Evolutionary conservation across 2,888 invertebrate species (phyloP), one percentile per base, ranked within the genome.

Genomic region (Seira ritae): DNA sequence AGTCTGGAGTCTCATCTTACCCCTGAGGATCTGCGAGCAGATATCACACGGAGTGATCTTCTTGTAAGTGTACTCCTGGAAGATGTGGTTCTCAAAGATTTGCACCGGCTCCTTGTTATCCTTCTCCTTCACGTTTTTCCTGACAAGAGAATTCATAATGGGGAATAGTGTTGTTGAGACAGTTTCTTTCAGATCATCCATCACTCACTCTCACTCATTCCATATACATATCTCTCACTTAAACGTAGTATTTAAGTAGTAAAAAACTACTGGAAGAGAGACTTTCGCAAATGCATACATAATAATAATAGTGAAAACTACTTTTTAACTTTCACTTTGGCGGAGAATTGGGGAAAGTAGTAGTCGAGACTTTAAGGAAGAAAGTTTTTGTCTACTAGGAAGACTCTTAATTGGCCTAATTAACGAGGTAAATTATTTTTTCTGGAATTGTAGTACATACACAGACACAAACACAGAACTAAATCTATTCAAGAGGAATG

Each of bases 21-120:
- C 96, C 93, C 97, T 93, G 79, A 97, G 93, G 76, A 97, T 96
- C 92, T 97, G 96, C 84, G 96, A 96, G 92, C 97, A 97, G 88
- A 96, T 94, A 91, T 97, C 97, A 91, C 97, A 97, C 31, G 97
- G 97, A 67, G 97, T 97, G 89, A 97, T 97, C 92, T 97, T 97
- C 92, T 97, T 96, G 92, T 97, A 97, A 42, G 97, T 97, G 91
- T 97, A 96, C 91, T 97, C 97, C 91, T 96, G 96, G 92, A 97
- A 95, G 91, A 95, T 95, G 91, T 97, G 97, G 86, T 94, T 94
- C 79, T 94, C 95, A 19, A 93, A 92, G 89, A 95, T 95, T 23
- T 90, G 89, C 70, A 90, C 88, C 88, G 89, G 77, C 92, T 91
- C 86, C 92, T 92, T 84, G 69, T 82, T 86, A 23, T 88, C 88